Base-by-base conservation (phyloP, 2,888 invertebrate species). In the Venustoraphidia nigricollis region DNA sequence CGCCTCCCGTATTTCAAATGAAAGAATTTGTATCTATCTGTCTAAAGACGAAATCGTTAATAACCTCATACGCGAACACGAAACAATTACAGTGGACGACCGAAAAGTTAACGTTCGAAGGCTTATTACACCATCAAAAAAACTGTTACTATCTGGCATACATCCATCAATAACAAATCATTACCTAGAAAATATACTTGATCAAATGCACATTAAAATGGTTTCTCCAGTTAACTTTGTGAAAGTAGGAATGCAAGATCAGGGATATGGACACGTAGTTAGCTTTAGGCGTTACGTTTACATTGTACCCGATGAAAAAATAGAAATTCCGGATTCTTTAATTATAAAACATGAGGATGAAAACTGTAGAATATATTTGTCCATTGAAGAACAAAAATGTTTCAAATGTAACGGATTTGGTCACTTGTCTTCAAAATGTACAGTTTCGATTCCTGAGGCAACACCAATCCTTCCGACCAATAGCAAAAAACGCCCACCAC, bases 201-300 rank as follows among this genome's bases (percentile, higher is more conserved):
- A 45, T 13, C 38, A 39, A 9, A 17, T 34, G 10, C 10, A 39
- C 10, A 10, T 46, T 10, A 39, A 11, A 39, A 14, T 46, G 17
- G 34, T n/a, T n/a, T n/a, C n/a, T n/a, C n/a, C n/a, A n/a, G n/a
- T n/a, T n/a, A n/a, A n/a, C n/a, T n/a, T n/a, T 35, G 34, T 49
- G 11, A 17, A 42, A 35, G 50, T 49, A 13, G 47, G 49, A 9
- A 36, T 49, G 4, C 14, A 40, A 5, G 45, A 42, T 17, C 48
- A 47, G 10, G 45, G 44, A 34, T 52, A 36, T 27, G 36, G 34
- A 34, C 53, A 55, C 17, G 48, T 52, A 1, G 35, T 51, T 14
- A 49, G 50, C 34, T 55, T 55, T 44, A 36, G 52, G 10, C 41
- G 52, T 50, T 50, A 1, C 50, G 53, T 1, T 54, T 55, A 14